phyloP scores from a whole-genome alignment of 2,797 vertebrate species.

The Micrastur ruficollis region DNA sequence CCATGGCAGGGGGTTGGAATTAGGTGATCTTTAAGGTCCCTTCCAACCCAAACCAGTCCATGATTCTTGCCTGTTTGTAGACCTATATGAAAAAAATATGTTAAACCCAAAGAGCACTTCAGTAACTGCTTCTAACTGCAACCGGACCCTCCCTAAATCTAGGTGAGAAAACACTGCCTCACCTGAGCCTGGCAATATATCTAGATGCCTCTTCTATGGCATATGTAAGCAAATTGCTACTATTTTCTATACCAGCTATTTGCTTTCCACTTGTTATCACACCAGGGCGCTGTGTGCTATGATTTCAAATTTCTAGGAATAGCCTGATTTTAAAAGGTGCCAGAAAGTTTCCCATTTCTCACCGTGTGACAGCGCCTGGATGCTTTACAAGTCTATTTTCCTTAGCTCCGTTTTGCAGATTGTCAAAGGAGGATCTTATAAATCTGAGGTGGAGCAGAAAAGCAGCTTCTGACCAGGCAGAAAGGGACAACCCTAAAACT shows the following conservation, averaged over 20 bases:
- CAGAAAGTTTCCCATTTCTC: background rate
- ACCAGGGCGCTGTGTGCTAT: fast-evolving
- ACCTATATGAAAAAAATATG: background rate
- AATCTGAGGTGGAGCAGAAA: background rate
- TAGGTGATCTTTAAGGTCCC: too few relatives aligned
- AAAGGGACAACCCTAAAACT: background rate
- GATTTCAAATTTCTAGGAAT: background rate
- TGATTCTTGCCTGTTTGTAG: background rate
- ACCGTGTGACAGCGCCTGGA: background rate
- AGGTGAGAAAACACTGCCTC: background rate
- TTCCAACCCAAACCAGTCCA: too few relatives aligned
- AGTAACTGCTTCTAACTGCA: background rate
- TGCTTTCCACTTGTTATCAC: background rate
- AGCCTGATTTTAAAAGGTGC: background rate
- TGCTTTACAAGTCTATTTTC: background rate
- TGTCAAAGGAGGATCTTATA: background rate
- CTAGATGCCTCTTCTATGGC: background rate
- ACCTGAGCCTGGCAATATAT: background rate
- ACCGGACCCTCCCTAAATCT: background rate
- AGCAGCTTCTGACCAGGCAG: background rate
- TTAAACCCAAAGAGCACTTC: background rate
- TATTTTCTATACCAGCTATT: background rate
- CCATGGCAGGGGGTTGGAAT: too few relatives aligned
- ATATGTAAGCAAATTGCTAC: background rate
- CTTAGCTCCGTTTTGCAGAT: background rate